Evolutionary conservation across 2,888 invertebrate genomes (phyloP).

Genomic region (Apodemia mormo): DNA sequence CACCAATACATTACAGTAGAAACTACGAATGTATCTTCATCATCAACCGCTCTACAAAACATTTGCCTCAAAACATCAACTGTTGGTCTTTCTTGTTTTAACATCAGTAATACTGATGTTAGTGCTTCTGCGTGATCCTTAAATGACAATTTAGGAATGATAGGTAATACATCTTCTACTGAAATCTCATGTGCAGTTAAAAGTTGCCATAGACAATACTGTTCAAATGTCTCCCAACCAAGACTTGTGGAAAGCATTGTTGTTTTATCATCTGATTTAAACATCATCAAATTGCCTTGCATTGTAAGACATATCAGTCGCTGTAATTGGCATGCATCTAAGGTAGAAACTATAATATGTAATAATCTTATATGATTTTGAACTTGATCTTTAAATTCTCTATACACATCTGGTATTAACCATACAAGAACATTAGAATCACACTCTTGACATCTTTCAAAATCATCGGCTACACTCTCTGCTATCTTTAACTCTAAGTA

Average conservation of each 20-base stretch:
- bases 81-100: conserved; percentile 95
- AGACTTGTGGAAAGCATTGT: conserved; percentile 91
- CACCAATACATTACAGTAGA: conserved; percentile 97
- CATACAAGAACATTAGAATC: conserved; percentile 94
- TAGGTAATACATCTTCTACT: conserved; percentile 92
- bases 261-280: conserved; percentile 89
- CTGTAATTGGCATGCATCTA: conserved; percentile 95
- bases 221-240: conserved; percentile 98
- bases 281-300: conserved; percentile 92
- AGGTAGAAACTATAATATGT: conserved; percentile 93
- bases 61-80: conserved; percentile 92
- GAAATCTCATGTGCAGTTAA: conserved; percentile 96
- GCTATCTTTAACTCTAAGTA: conserved; percentile 88
- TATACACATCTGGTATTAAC: conserved; percentile 95
- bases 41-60: conserved; percentile 87
- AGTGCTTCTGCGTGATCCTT: conserved; percentile 95
- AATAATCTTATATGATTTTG: conserved; percentile 94
- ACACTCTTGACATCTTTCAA: conserved; percentile 93
- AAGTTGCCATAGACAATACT: conserved; percentile 98
- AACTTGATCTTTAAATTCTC: conserved; percentile 92
- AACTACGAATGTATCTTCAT: conserved; percentile 93
- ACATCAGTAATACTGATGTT: conserved; percentile 92
- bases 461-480: conserved; percentile 89
- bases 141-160: conserved; percentile 88
- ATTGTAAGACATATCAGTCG: conserved; percentile 94